Evolutionary conservation across 2,113 vertebrate species (phyloP), one percentile per base, ranked within the genome.

Genomic region (Gobio gobio): DNA sequence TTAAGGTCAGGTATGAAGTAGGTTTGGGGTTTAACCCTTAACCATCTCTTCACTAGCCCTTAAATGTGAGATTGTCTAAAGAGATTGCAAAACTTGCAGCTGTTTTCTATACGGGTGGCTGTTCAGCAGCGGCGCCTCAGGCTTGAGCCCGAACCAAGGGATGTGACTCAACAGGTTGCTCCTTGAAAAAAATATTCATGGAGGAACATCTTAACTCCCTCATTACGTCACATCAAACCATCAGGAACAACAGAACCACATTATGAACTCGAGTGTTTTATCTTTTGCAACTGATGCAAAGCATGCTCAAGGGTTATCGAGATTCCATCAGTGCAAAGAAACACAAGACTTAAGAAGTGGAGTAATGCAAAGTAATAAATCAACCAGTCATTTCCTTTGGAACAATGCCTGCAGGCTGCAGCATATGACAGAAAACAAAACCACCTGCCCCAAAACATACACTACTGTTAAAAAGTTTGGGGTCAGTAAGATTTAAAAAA

Each of bases 161-260:
- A 84, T 84, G 43, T 54, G 83, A 84, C 83, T 84, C 26, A 77
- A 84, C 83, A 84, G 83, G 83, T 77, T 64, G 45, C 36, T 63
- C 70, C 56, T 56, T 85, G 54, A 64, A 78, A 78, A 54, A 70
- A 64, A 58, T 7, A 58, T 80, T 29, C 29, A 80, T 24, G 61
- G 26, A 74, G 75, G 83, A 85, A 85, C 16, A 70, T 78, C 63
- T 61, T 68, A 78, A 58, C 18, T 49, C 29, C 63, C 10, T 68
- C 9, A 12, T 63, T 74, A 26, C 49, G 74, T 76, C 73, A 47
- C 22, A 56, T 40, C 76, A n/a, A 22, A 36, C 26, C 29, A 56
- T 58, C 9, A 51, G 49, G 74, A 77, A 54, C 51, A 10, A 22
- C n/a, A 18, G 36, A 43, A 63, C 26, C 40, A 43, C 58, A 26